Base-by-base conservation (phyloP, 2,113 vertebrate species). In the Morone chrysops region DNA sequence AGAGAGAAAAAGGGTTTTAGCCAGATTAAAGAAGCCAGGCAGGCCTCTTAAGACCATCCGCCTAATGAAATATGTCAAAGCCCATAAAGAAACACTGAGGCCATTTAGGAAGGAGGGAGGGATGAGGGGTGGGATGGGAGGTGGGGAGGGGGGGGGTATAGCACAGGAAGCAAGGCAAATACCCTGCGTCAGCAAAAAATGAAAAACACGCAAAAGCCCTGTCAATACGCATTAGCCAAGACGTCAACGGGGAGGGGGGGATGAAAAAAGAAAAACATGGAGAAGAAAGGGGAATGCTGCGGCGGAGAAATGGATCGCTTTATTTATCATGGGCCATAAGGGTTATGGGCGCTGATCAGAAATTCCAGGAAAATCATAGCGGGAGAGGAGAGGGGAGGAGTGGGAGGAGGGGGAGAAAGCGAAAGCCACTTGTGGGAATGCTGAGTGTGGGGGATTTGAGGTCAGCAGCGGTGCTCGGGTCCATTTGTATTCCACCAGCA, bases 51-150 rank as follows among this genome's bases (percentile, higher is more conserved):
- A 96, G 95, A 94, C 96, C 97, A 97, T 96, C 97, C 96, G 92
- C 89, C 94, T 98, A 98, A 99, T 99, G 97, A 98, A 96, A 97
- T 97, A 96, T 97, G 96, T 97, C 97, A 97, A 95, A 95, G 96
- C 96, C 94, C 94, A 95, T 96, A 97, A 97, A 97, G 95, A 96
- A 96, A 96, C 94, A 94, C 93, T 75, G 94, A 95, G 93, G 95
- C 95, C 94, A 95, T 93, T 96, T 96, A 96, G 93, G 91, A 89
- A 74, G 87, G 94, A 90, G 94, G 95, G 93, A 86, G 93, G 95
- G 94, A 93, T 84, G 93, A 77, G 93, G 94, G 93, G 93, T 45
- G 17, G 20, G 22, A 17, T 36, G 40, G 36, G 45, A 13, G 45
- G 38, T 14, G 20, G 18, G 17, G 17, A 31, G 8, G 53, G 4